Base-by-base conservation (phyloP, 2,888 invertebrate species). In the Siphlonurus alternatus region DNA sequence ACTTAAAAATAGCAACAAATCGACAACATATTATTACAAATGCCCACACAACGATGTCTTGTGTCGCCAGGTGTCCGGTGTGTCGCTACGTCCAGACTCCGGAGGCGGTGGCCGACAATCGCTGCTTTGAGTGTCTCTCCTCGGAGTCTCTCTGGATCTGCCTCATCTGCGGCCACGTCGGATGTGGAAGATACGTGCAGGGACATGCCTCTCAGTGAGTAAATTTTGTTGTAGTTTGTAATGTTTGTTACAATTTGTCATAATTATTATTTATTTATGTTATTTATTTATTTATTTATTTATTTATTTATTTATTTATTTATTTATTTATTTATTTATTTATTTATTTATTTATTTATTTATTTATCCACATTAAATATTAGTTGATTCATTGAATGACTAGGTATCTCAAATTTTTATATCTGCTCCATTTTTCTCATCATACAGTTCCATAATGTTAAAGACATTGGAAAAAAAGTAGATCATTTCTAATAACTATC, bases 101-200 rank as follows among this genome's bases (percentile, higher is more conserved):
- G 3, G 90, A 92, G 76, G 82, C 86, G 38, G 80, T 84, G 23
- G 84, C 81, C 1, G 83, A 83, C 67, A 87, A 86, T 68, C 76
- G 79, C 64, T 92, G 91, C 73, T 81, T 81, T 71, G 81, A 83
- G 70, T 90, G 89, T 75, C 82, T 82, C 67, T 76, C 74, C 61
- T 73, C 85, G 0, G 91, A 93, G 70, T 86, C 94, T 64, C 79
- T 99, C 2, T 99, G 99, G 99, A 98, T 99, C 70, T 99, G 99
- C 73, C 80, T 99, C 63, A 94, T 99, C 67, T 99, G 99, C 75
- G 99, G 99, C 1, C 91, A 98, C 74, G 89, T 99, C 15, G 99
- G 99, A 24, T 99, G 99, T 76, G 98, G 99, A 2, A 83, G 97
- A 72, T 95, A 86, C 75, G 83, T 86, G 23, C 80, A 82, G 51